phyloP scores from a whole-genome alignment of 1,140 invertebrate genomes.

The Drosophila mojavensis region DNA sequence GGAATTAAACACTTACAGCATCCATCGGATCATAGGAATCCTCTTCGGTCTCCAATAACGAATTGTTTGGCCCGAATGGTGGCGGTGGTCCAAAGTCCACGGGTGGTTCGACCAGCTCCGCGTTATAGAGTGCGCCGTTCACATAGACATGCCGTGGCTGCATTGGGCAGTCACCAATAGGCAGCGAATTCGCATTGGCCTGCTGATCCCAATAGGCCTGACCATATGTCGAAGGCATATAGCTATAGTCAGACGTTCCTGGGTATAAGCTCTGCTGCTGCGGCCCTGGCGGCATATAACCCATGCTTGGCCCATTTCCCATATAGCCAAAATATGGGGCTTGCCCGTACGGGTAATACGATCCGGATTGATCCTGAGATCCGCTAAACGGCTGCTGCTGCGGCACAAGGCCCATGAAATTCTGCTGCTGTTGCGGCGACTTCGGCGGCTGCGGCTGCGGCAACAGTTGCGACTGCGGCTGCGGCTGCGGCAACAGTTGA shows the following conservation, averaged over 20 bases:
- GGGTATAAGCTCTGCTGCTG: not conserved
- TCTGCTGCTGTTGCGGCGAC: not conserved
- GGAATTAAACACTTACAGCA: conserved; percentile 6
- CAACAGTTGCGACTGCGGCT: not conserved
- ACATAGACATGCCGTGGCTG: conserved; percentile 8
- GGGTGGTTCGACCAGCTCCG: not conserved
- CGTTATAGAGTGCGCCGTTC: conserved; percentile 21
- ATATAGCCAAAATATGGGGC: not conserved
- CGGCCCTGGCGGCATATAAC: not conserved
- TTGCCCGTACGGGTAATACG: not conserved
- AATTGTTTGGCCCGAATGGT: too few relatives aligned
- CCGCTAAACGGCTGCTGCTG: not conserved
- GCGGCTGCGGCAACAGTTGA: not conserved
- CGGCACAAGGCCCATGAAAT: not conserved
- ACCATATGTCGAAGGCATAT: not conserved
- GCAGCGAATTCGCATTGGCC: not conserved
- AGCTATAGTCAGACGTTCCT: too few relatives aligned
- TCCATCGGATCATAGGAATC: conserved; percentile 5
- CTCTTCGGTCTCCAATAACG: not conserved
- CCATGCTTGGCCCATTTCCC: not conserved
- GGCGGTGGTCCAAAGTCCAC: not conserved
- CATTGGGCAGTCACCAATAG: not conserved
- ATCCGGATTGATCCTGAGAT: too few relatives aligned
- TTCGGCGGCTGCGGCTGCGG: not conserved
- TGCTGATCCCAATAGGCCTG: not conserved